phyloP scores from a whole-genome alignment of 2,888 invertebrate species.

The Omphaloscelis lunosa region DNA sequence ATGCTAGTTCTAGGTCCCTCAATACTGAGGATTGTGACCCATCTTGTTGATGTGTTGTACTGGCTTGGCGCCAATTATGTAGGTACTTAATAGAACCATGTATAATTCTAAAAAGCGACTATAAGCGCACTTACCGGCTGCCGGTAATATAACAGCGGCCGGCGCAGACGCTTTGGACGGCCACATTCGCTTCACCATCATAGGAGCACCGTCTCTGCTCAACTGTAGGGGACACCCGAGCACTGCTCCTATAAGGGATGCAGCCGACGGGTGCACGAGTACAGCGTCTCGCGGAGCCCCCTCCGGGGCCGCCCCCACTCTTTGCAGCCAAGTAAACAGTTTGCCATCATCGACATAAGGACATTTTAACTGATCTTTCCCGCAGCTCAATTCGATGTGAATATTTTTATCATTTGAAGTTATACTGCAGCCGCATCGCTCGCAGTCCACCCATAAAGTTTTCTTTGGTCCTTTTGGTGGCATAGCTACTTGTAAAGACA shows the following conservation, averaged over 20 bases:
- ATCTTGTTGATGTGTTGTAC: background rate
- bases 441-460: constrained; percentile 92
- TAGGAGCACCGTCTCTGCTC: constrained; percentile 81
- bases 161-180: constrained; percentile 86
- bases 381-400: constrained; percentile 90
- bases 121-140: constrained; percentile 77
- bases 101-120: background rate
- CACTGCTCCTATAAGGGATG: constrained; percentile 81
- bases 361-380: constrained; percentile 84
- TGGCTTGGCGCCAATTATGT: background rate
- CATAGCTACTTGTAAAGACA: constrained; percentile 62
- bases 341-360: constrained; percentile 81
- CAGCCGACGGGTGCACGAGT: constrained; percentile 84
- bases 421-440: constrained; percentile 90
- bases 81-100: background rate
- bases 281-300: constrained; percentile 84
- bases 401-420: constrained; percentile 90
- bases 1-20: background rate
- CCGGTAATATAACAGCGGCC: constrained; percentile 85
- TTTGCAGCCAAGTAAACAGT: constrained; percentile 83
- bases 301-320: constrained; percentile 79
- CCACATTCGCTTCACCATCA: constrained; percentile 86
- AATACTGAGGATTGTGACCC: background rate
- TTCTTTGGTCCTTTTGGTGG: constrained; percentile 89
- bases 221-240: constrained; percentile 84